Conservation (phyloP, 2,113 vertebrate species). For the Ochotona curzoniae region DNA sequence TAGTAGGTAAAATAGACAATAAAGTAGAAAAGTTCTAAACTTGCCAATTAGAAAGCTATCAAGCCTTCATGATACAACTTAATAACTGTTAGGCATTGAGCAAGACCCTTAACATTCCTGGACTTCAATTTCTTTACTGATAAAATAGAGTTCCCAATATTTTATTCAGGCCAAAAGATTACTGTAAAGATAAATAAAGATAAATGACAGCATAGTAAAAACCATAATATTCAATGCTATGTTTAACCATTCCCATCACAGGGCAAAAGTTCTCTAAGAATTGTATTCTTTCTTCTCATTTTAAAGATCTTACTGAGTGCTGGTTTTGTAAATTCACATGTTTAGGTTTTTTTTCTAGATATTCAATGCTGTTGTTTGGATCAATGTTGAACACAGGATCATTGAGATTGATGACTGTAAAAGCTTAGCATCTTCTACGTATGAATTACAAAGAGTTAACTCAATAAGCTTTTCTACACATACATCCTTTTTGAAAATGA, state of each 20-base stretch:
- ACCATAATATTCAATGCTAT: not conserved
- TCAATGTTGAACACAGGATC: not conserved
- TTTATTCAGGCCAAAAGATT: constrained; percentile 14
- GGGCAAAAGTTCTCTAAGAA: not conserved
- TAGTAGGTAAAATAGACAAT: constrained; percentile 42
- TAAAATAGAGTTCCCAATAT: constrained; percentile 14
- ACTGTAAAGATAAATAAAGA: constrained; percentile 5
- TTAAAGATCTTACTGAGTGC: not conserved
- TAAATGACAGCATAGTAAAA: constrained; percentile 9
- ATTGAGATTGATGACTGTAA: not conserved
- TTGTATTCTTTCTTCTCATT: not conserved
- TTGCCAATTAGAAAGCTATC: constrained; percentile 53
- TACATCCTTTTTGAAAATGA: not conserved
- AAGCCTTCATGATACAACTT: constrained; percentile 14
- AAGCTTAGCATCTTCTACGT: not conserved
- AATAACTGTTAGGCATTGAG: not conserved
- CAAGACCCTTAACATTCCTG: constrained; percentile 21
- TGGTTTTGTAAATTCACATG: not conserved
- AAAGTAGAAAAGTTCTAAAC: constrained; percentile 35
- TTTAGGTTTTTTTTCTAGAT: not conserved
- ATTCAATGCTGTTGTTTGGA: not conserved
- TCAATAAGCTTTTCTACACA: not conserved
- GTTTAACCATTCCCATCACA: not conserved
- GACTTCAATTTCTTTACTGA: constrained; percentile 50
- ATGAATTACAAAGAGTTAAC: not conserved